Evolutionary conservation across 2,888 invertebrate species (phyloP), one percentile per base, ranked within the genome.

Genomic region (Xylocampa areola): DNA sequence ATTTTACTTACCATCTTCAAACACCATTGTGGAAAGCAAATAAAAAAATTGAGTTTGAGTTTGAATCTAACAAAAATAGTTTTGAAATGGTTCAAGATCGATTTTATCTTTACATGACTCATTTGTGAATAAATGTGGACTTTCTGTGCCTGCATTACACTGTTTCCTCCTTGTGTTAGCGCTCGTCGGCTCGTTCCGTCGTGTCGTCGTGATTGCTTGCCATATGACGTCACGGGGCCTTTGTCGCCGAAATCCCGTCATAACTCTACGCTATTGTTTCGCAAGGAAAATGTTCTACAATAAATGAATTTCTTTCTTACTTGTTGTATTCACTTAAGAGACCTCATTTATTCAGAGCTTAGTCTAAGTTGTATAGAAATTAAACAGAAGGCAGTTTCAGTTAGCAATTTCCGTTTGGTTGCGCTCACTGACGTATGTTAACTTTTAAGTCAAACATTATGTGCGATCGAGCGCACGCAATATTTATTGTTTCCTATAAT

Each of bases 401-500:
- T 44, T 6, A 25, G 25, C 23, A 25, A 17, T n/a, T 43, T 1
- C 25, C 16, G 14, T 19, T 2, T 25, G 32, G 2, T 40, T 36
- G 16, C 10, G 10, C 29, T 2, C 7, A n/a, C 33, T 21, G 13
- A 55, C 32, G 25, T 29, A 23, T 41, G 30, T 16, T 30, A 40
- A 51, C 36, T 50, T 6, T 45, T 10, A 32, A 59, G 44, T 40
- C 36, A 51, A 51, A 52, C 30, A 59, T 25, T 37, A 23, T 21
- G 27, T 21, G 17, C 32, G 17, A 17, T 25, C 17, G 5, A 30
- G 41, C 35, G 36, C 69, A 73, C 58, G 69, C 64, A 45, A 68
- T 68, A 49, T 63, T 63, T 63, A 68, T 68, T 35, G 35, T 73
- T 69, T 68, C 64, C 53, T 59, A 68, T 68, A 68, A 63, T 73